Percentiles rank a stretch among this genome's conserved stretches.
phyloP scores from a whole-genome alignment of 2,113 vertebrate genomes.

The Isurus oxyrinchus region DNA sequence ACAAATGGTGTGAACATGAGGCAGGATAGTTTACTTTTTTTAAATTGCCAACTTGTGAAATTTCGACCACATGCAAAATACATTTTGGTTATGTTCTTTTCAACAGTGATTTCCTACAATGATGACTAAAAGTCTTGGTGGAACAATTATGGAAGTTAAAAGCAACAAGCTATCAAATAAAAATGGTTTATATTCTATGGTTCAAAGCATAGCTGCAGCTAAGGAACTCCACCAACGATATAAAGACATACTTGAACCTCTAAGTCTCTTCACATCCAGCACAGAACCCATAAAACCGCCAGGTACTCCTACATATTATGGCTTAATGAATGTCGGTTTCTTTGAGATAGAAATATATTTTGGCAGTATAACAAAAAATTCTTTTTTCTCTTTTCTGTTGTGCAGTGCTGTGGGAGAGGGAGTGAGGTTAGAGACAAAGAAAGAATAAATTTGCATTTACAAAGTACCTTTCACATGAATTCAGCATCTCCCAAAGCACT shows the following conservation, averaged over 20 bases:
- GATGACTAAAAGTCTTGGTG: not conserved
- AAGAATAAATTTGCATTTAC: not conserved
- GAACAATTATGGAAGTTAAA: not conserved
- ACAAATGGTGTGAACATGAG: not conserved
- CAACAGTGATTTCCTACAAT: slow-evolving; percentile 20
- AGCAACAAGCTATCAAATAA: not conserved
- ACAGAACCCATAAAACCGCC: not conserved
- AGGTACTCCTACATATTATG: not conserved
- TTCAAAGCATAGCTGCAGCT: not conserved
- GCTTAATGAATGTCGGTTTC: not conserved
- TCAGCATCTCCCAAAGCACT: not conserved
- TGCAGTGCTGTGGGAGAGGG: not conserved
- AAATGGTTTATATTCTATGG: not conserved
- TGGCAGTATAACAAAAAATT: not conserved
- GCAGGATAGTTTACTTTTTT: not conserved
- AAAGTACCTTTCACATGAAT: not conserved
- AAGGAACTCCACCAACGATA: not conserved
- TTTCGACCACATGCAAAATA: not conserved
- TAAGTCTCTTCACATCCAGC: not conserved
- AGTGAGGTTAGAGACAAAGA: not conserved
- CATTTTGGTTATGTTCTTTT: slow-evolving; percentile 7
- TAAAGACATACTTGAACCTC: slow-evolving; percentile 9
- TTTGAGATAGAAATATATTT: not conserved
- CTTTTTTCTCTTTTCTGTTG: not conserved
- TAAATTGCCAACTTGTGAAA: not conserved